A percentile compares a stretch with the other conserved stretches of the same genome.
Evolutionary conservation across 2,113 vertebrate genomes (phyloP).

Genomic region (Tenebrosternarchus preto): DNA sequence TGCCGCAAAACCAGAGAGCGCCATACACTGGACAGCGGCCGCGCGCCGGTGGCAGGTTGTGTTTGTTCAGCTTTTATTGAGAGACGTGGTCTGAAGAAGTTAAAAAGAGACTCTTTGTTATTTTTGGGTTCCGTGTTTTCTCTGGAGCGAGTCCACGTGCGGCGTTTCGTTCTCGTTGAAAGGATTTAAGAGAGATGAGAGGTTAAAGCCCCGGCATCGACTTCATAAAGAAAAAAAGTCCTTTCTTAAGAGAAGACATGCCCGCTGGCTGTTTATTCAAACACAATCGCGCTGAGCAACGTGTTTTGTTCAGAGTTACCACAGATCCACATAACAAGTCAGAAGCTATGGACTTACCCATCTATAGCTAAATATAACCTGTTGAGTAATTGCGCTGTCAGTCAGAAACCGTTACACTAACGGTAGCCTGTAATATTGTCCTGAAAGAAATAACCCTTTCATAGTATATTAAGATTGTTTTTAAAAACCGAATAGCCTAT

Average conservation of each 20-base stretch:
- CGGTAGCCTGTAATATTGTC: neutral
- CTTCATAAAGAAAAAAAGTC: slow-evolving; percentile 58
- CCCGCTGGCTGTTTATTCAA: neutral
- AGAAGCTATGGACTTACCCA: neutral
- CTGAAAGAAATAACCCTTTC: neutral
- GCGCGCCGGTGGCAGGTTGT: slow-evolving; percentile 70
- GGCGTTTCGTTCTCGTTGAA: slow-evolving; percentile 63
- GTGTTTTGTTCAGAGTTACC: neutral
- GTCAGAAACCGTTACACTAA: neutral
- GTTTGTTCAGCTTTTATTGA: slow-evolving; percentile 87
- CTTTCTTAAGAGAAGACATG: slow-evolving; percentile 8
- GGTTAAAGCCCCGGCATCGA: slow-evolving; percentile 65
- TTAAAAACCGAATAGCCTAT: neutral
- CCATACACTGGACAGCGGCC: slow-evolving; percentile 64
- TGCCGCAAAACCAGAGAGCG: too few species aligned
- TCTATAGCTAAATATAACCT: neutral
- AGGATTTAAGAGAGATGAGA: slow-evolving; percentile 52
- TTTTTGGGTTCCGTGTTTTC: slow-evolving; percentile 78
- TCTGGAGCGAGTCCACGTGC: slow-evolving; percentile 72
- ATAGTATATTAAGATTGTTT: neutral
- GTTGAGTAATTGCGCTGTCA: neutral
- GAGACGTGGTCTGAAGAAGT: slow-evolving; percentile 79
- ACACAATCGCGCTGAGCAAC: neutral
- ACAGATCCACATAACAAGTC: neutral
- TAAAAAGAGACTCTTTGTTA: slow-evolving; percentile 80